These are phyloP conservation scores for Lithophane leautieri DNA, from an alignment of 2,888 invertebrate species.

Conservation along the genomic window DNA sequence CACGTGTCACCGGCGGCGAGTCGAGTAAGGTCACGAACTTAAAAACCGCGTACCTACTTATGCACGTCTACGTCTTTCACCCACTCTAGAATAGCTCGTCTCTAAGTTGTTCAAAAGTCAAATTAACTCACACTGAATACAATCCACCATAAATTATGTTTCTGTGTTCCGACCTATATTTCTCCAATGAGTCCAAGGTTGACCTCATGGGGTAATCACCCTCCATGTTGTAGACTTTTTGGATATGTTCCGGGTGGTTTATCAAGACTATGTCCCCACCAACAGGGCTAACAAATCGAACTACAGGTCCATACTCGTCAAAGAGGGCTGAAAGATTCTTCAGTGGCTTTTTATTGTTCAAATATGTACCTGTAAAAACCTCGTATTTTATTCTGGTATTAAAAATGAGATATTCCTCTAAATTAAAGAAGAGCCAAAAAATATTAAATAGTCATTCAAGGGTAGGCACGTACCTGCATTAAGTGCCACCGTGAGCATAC, in stretches of 20 bases:
- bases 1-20: too few relatives aligned
- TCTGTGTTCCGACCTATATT: constrained; percentile 91
- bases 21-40: too few relatives aligned
- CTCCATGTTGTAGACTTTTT: constrained; percentile 91
- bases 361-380: constrained; percentile 74
- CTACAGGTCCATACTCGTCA: constrained; percentile 92
- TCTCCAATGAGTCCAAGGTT: constrained; percentile 91
- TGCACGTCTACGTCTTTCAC: too few relatives aligned
- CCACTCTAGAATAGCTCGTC: not conserved
- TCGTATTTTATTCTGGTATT: not conserved
- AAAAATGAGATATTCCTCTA: not conserved
- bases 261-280: constrained; percentile 92
- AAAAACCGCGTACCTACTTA: too few relatives aligned
- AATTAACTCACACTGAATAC: constrained; percentile 89
- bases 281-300: constrained; percentile 92
- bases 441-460: constrained; percentile 7
- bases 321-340: constrained; percentile 81
- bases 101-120: not conserved
- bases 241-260: constrained; percentile 92
- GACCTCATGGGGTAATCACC: constrained; percentile 91
- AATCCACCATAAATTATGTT: constrained; percentile 89
- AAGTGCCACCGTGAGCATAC: constrained; percentile 87
- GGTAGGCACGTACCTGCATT: constrained; percentile 88
- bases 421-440: not conserved
- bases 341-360: constrained; percentile 76